Percentiles rank a stretch among this genome's conserved stretches.
Evolutionary conservation across 1,140 invertebrate genomes (phyloP).

Genomic region (Diuraphis noxia): DNA sequence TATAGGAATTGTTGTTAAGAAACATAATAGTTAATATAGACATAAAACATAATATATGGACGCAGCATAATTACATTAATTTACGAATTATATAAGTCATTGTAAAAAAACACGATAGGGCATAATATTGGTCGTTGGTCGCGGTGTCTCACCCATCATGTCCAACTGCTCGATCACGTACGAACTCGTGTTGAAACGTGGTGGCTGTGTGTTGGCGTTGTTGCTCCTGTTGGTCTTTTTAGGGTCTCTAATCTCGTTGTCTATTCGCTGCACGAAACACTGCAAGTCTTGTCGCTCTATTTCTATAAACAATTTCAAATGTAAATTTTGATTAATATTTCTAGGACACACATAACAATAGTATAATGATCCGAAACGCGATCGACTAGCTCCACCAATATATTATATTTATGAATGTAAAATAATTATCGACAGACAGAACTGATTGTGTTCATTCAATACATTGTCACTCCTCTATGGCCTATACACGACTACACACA

Average conservation of each 20-base stretch:
- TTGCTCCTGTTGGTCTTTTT: not conserved
- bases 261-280: not conserved
- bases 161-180: conserved; percentile 25
- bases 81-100: too few relatives aligned
- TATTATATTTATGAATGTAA: not conserved
- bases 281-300: not conserved
- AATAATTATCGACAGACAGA: too few relatives aligned
- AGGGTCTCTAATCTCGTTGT: not conserved
- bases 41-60: not conserved
- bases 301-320: not conserved
- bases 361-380: not conserved
- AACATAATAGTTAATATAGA: not conserved
- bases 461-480: too few relatives aligned
- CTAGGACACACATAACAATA: not conserved
- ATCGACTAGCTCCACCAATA: not conserved
- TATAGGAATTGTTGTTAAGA: not conserved
- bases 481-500: too few relatives aligned
- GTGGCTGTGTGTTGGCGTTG: conserved; percentile 12
- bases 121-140: too few relatives aligned
- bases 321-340: not conserved
- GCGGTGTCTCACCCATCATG: not conserved
- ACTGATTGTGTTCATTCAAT: too few relatives aligned
- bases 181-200: conserved; percentile 4
- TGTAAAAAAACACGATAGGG: too few relatives aligned
- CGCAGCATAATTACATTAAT: not conserved